Evolutionary conservation across 2,888 invertebrate species (phyloP).

Genomic region (Hypolimnas misippus): DNA sequence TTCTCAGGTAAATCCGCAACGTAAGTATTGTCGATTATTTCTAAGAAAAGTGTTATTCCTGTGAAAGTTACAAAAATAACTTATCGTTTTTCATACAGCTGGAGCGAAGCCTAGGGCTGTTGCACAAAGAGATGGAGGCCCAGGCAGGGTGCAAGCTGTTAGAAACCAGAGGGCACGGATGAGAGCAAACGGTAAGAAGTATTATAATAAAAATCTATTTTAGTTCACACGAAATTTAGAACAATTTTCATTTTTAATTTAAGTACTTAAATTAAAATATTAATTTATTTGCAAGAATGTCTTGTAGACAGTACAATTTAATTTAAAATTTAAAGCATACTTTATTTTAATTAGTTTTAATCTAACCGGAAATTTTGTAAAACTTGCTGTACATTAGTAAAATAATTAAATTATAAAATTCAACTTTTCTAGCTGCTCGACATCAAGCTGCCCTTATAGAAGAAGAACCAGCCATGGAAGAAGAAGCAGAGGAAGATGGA

Average conservation of each 20-base stretch:
- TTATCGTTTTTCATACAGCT: conserved; percentile 50
- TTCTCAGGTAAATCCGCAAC: conserved; percentile 63
- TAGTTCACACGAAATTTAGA: too few relatives aligned
- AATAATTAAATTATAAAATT: too few relatives aligned
- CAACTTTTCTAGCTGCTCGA: conserved; percentile 62
- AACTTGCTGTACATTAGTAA: too few relatives aligned
- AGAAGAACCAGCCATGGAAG: conserved; percentile 79
- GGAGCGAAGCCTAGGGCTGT: conserved; percentile 68
- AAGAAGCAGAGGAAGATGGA: conserved; percentile 79
- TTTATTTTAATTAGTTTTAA: too few relatives aligned
- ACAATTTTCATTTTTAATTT: too few relatives aligned
- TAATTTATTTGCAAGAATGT: too few relatives aligned
- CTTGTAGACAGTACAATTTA: too few relatives aligned
- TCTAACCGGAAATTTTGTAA: too few relatives aligned
- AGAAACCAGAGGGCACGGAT: conserved; percentile 88
- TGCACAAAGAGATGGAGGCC: conserved; percentile 81
- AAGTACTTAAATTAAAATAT: too few relatives aligned
- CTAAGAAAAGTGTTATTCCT: neutral
- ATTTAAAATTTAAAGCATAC: too few relatives aligned
- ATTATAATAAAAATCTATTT: too few relatives aligned
- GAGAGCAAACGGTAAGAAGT: conserved; percentile 79
- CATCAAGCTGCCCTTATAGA: conserved; percentile 73
- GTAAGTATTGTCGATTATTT: conserved; percentile 49
- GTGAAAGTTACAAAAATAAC: conserved; percentile 16
- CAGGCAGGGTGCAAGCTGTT: conserved; percentile 88